Conservation (phyloP, 2,113 vertebrate species). For the Ochotona curzoniae region DNA sequence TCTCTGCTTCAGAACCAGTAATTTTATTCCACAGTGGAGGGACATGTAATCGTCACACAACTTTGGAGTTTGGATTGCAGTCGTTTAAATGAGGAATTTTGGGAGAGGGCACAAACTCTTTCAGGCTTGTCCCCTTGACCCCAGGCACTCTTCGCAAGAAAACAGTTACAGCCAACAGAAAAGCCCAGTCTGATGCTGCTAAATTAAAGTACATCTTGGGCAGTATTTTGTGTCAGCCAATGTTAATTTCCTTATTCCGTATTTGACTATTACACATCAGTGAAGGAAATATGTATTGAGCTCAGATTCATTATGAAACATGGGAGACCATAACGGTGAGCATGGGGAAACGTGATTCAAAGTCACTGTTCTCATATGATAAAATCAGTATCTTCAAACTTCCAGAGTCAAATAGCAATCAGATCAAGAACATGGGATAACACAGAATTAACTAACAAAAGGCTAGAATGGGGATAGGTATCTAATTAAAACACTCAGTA, state of each 20-base stretch:
- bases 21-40: not conserved
- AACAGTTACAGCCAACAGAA: not conserved
- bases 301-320: not conserved
- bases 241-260: not conserved
- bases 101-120: not conserved
- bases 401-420: not conserved
- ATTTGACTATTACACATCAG: not conserved
- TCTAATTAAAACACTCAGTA: no score
- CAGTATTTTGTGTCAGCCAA: not conserved
- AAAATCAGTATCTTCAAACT: slow-evolving; percentile 14
- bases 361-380: not conserved
- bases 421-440: not conserved
- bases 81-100: not conserved
- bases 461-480: not conserved
- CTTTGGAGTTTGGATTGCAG: not conserved
- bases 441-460: not conserved
- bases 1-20: not conserved
- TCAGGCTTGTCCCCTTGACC: not conserved
- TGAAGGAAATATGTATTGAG: not conserved
- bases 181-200: not conserved
- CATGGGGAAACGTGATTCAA: not conserved
- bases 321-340: not conserved
- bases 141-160: not conserved
- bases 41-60: not conserved
- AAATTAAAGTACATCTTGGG: not conserved